phyloP scores from a whole-genome alignment of 2,113 vertebrate genomes.

The Aplodontia rufa region DNA sequence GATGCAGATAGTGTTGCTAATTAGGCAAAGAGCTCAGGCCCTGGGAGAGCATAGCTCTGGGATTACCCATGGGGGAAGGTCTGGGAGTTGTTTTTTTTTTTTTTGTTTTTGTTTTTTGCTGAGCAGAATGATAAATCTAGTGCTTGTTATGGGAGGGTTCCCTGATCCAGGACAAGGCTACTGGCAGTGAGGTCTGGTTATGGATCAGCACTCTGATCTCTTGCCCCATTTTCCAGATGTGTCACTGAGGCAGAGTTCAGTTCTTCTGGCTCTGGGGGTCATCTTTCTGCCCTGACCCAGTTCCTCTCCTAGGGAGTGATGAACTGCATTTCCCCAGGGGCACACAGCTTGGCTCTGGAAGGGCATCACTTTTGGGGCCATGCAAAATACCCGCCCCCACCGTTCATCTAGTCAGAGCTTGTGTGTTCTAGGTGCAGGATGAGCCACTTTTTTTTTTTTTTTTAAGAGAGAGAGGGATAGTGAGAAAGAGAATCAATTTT shows the following conservation, averaged over 20 bases:
- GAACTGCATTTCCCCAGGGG: not conserved
- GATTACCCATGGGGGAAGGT: not conserved
- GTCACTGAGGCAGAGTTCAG: not conserved
- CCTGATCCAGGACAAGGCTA: rapidly evolving
- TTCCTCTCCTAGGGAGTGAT: not conserved
- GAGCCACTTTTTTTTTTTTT: too few species aligned
- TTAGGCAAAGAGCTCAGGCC: not conserved
- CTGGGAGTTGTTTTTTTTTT: too few species aligned
- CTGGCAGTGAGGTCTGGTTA: rapidly evolving
- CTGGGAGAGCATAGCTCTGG: not conserved
- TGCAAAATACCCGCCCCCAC: rapidly evolving
- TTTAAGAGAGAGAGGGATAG: too few species aligned
- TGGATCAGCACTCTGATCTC: too few species aligned
- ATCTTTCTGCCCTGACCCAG: not conserved
- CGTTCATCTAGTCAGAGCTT: not conserved
- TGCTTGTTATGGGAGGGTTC: too few species aligned
- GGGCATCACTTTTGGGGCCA: not conserved
- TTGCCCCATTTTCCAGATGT: not conserved
- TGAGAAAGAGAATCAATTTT: too few species aligned
- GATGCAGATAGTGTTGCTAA: not conserved
- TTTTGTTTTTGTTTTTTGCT: too few species aligned
- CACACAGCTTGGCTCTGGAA: rapidly evolving
- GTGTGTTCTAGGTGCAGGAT: not conserved
- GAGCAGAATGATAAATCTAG: rapidly evolving
- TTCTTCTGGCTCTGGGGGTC: not conserved